These are phyloP conservation scores for Chloebia gouldiae DNA, from an alignment of 2,113 vertebrate genomes.

Conservation along the genomic window DNA sequence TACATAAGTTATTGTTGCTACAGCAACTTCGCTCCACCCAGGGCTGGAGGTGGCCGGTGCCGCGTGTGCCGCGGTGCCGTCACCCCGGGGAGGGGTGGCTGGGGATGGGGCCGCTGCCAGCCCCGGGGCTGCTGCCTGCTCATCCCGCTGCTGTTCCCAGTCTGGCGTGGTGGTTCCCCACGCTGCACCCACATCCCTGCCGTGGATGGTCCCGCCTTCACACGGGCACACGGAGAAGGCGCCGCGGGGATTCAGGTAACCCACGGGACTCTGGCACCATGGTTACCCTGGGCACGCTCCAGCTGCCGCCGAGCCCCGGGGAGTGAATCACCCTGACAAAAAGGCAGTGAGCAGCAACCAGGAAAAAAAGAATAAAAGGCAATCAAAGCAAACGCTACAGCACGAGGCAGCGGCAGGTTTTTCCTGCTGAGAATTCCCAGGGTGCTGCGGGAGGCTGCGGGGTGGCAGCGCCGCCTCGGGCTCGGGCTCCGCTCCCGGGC, in stretches of 20 bases:
- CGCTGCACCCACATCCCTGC: rapidly evolving
- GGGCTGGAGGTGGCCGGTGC: constrained; percentile 54
- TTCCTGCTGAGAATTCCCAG: neutral
- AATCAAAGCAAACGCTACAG: neutral
- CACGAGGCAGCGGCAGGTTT: neutral
- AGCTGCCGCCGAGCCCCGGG: neutral
- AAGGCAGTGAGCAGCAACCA: neutral
- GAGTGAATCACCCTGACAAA: constrained; percentile 35
- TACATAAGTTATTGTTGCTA: constrained; percentile 71
- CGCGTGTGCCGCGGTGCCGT: neutral
- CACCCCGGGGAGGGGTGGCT: neutral
- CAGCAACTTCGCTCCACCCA: constrained; percentile 57
- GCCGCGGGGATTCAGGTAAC: neutral
- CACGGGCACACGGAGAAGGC: rapidly evolving
- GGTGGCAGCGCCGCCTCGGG: neutral
- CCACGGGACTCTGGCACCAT: neutral
- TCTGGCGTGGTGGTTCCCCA: rapidly evolving
- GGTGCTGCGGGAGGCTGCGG: neutral
- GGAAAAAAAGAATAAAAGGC: neutral
- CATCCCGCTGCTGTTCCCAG: neutral
- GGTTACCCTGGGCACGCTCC: constrained; percentile 33
- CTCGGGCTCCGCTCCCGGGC: neutral
- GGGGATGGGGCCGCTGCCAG: neutral
- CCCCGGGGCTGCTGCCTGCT: neutral
- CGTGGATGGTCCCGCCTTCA: neutral